These are phyloP conservation scores for Diploptera punctata DNA, from an alignment of 2,888 invertebrate species.

Conservation along the genomic window DNA sequence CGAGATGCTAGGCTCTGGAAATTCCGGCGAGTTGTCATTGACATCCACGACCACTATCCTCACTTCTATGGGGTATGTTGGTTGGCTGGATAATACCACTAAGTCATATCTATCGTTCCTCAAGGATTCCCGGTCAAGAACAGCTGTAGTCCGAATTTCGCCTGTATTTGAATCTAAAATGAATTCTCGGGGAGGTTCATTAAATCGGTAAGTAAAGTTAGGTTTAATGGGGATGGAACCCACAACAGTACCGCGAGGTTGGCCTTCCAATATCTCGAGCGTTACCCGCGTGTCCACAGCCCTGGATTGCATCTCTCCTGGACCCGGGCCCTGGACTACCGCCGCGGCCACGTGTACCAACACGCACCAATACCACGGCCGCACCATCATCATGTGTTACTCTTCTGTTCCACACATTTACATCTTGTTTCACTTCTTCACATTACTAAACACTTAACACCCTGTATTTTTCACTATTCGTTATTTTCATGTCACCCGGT, in stretches of 20 bases:
- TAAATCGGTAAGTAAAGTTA: conserved; percentile 91
- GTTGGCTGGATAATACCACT: conserved; percentile 90
- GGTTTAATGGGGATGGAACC: conserved; percentile 87
- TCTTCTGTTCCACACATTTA: no score
- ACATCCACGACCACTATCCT: conserved; percentile 87
- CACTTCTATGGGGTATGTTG: conserved; percentile 91
- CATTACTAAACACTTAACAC: no score
- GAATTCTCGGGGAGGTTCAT: conserved; percentile 90
- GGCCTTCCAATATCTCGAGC: conserved; percentile 85
- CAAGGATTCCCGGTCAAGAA: conserved; percentile 86
- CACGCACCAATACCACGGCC: conserved; percentile 13
- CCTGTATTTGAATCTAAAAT: conserved; percentile 82
- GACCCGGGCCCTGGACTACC: neutral
- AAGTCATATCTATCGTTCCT: conserved; percentile 83
- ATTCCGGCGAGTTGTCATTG: conserved; percentile 94
- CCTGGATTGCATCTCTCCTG: conserved; percentile 75
- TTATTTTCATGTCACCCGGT: no score
- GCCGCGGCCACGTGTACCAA: conserved; percentile 9
- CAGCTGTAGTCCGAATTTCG: conserved; percentile 79
- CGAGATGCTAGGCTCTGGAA: conserved; percentile 86
- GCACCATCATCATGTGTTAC: conserved; percentile 5
- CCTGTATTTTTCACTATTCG: no score
- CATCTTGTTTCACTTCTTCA: no score
- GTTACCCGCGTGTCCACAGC: conserved; percentile 87
- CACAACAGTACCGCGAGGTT: conserved; percentile 81